Base-by-base conservation (phyloP, 2,888 invertebrate species). In the Andricus curvator region DNA sequence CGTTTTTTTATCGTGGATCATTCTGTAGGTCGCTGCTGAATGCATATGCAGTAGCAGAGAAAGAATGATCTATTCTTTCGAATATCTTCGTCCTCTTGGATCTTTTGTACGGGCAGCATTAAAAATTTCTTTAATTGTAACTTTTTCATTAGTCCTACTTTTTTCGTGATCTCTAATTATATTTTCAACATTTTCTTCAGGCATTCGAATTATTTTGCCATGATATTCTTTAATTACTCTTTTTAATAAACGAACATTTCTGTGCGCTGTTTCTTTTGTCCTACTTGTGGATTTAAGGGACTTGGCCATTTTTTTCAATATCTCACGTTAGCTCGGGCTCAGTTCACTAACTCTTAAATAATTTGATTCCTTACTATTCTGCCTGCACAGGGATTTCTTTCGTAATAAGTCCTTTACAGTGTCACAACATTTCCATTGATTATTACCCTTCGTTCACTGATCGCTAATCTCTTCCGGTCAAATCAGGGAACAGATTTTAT, bases 1-100 rank as follows among this genome's bases (percentile, higher is more conserved):
- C 22, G 74, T 44, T 56, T 64, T 25, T 13, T 78, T 70, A 3
- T 22, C 41, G 6, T 56, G 76, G 25, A 81, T 78, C 17, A 81
- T 51, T 37, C 66, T 33, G 15, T 78, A 78, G 2, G 64, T 78
- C 20, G 8, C 48, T n/a, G 81, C 60, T 9, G 81, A 81, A n/a
- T 62, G 65, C 70, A 81, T 68, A 41, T 78, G 78, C 17, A 77
- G 22, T 37, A 80, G 48, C 4, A 77, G 2, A 22, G 56, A 60
- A 22, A 60, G 60, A n/a, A 56, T 60, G 13, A 60, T 56, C 60
- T 41, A 62, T 13, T 77, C 22, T 4, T 77, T n/a, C 2, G 77
- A 77, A 41, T 60, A 77, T 60, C 56, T 56, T 8, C 60, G 48
- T 1, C 37, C 77, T 33, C 15, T 77, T 41, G 20, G 9, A 65